phyloP scores from a whole-genome alignment of 2,797 vertebrate species.

The Spatula versicolor region DNA sequence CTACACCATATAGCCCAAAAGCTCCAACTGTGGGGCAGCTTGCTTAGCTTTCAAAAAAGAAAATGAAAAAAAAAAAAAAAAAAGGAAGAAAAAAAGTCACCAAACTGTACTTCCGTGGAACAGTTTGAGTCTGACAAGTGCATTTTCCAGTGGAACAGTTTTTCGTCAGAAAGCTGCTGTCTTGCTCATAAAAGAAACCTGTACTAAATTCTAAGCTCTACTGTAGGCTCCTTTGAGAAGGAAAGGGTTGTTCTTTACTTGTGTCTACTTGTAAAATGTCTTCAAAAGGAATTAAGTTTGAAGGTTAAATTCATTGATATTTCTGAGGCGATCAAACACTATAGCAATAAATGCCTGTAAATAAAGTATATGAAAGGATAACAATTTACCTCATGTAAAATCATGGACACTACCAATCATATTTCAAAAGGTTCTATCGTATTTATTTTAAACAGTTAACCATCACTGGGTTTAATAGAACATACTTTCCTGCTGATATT shows the following conservation, averaged over 20 bases:
- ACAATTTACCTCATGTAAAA: slow-evolving; percentile 9
- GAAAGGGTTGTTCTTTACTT: not conserved
- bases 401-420: not conserved
- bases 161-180: slow-evolving; percentile 9
- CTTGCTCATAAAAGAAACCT: slow-evolving; percentile 40
- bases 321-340: slow-evolving; percentile 12
- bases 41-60: not conserved
- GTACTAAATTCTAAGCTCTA: not conserved
- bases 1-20: not conserved
- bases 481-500: slow-evolving; percentile 28
- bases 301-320: not conserved
- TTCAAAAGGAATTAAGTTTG: not conserved
- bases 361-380: not conserved
- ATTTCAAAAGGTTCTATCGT: not conserved
- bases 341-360: not conserved
- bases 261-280: not conserved
- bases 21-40: rapidly evolving
- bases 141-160: slow-evolving; percentile 64
- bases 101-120: slow-evolving; percentile 25
- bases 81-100: not conserved
- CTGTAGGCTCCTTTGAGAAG: not conserved
- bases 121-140: slow-evolving; percentile 46
- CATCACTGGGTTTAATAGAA: not conserved
- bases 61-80: not conserved
- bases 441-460: slow-evolving; percentile 5